Evolutionary conservation across 1,140 invertebrate species (phyloP).

Genomic region (Galleria mellonella): DNA sequence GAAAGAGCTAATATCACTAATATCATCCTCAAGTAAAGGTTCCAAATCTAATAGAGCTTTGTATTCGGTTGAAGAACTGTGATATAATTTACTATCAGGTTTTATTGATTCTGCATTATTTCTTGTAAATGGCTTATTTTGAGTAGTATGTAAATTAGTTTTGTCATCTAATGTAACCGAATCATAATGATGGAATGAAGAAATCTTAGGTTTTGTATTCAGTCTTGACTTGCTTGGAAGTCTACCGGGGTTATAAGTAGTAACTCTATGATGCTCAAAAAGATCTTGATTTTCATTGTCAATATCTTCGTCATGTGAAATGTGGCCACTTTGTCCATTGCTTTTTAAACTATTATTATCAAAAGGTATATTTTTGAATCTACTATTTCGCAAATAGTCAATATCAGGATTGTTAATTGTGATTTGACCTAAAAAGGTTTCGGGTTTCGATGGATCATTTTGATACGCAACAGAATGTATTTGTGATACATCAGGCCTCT

Average conservation of each 20-base stretch:
- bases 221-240: constrained; percentile 45
- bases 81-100: constrained; percentile 28
- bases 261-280: constrained; percentile 64
- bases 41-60: constrained; percentile 71
- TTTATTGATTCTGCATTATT: constrained; percentile 28
- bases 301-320: constrained; percentile 56
- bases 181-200: constrained; percentile 51
- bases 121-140: constrained; percentile 24
- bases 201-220: constrained; percentile 38
- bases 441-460: constrained; percentile 74
- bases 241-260: constrained; percentile 67
- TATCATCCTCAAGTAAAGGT: constrained; percentile 74
- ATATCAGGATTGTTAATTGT: constrained; percentile 75
- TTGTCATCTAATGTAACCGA: constrained; percentile 33
- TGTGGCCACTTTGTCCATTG: constrained; percentile 58
- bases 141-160: constrained; percentile 21
- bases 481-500: constrained; percentile 58
- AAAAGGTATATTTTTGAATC: constrained; percentile 64
- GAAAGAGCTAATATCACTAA: constrained; percentile 65
- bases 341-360: constrained; percentile 63
- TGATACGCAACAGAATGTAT: constrained; percentile 70
- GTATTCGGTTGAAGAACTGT: constrained; percentile 67
- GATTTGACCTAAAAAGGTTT: constrained; percentile 76
- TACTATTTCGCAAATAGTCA: constrained; percentile 56
- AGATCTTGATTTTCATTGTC: constrained; percentile 68